phyloP scores from a whole-genome alignment of 1,140 invertebrate genomes.

The Drosophila navojoa region DNA sequence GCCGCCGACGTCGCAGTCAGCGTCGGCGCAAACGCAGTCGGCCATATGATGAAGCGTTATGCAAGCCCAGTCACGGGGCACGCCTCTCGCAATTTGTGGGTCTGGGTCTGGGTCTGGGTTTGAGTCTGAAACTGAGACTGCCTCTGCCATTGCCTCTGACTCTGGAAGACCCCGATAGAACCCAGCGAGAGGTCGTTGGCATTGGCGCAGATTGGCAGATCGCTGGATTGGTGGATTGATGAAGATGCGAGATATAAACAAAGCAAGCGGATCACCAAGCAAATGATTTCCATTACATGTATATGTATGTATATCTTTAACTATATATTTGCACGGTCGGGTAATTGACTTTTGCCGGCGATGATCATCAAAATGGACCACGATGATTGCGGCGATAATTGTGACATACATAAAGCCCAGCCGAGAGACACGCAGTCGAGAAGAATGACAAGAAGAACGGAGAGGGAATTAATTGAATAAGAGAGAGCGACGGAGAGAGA shows the following conservation, averaged over 20 bases:
- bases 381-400: conserved; percentile 77
- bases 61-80: conserved; percentile 31
- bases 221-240: conserved; percentile 8
- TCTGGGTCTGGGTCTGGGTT: conserved; percentile 20
- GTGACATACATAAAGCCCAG: conserved; percentile 55
- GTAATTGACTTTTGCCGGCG: conserved; percentile 72
- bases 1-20: neutral
- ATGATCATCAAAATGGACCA: conserved; percentile 79
- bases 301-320: conserved; percentile 2
- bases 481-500: conserved; percentile 2
- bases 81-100: conserved; percentile 12
- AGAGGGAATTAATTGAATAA: conserved; percentile 5
- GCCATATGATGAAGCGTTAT: conserved; percentile 27
- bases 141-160: neutral
- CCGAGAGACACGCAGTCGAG: conserved; percentile 36
- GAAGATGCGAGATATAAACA: conserved; percentile 2
- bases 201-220: conserved; percentile 11
- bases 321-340: conserved; percentile 33
- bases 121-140: conserved; percentile 5
- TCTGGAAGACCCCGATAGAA: conserved; percentile 6
- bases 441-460: conserved; percentile 37
- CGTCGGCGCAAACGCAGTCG: conserved; percentile 12
- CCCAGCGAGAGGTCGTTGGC: conserved; percentile 32
- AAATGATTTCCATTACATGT: conserved; percentile 50
- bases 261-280: conserved; percentile 8